Evolutionary conservation across 2,797 vertebrate species (phyloP), one percentile per base, ranked within the genome.

Genomic region (Clarias fuscus): DNA sequence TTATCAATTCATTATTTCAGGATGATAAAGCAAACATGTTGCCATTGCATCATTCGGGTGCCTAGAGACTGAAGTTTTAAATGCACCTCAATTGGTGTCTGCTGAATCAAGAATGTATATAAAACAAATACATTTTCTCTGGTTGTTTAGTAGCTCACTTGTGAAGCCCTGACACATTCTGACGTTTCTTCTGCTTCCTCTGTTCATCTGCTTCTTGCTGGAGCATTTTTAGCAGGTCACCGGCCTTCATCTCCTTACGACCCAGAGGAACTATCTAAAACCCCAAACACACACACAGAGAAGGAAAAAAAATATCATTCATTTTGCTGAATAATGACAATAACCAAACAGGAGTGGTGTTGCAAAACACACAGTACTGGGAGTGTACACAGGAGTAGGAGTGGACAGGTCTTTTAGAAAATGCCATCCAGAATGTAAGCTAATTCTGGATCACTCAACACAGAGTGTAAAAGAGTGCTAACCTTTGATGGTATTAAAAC

Each of bases 151-250:
- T 13, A 27, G 73, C 96, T 93, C 30, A 99, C 98, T 92, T 99
- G 95, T 99, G 98, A 88, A 99, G 93, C 17, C 98, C 98, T 0
- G 98, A 97, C 62, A 99, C 93, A 0, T 96, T 98, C 90, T 99
- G 98, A 13, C 98, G 94, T 90, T 96, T 99, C 94, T 95, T 98
- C 92, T 98, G 98, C 90, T 98, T 99, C 90, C 98, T 93, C 91
- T 98, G 97, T 86, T 99, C 98, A 73, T 98, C 97, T 0, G 98
- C 98, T 90, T 99, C 98, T 14, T 94, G 89, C 86, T 98, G 97
- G 83, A 99, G 95, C 76, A 96, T 96, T 10, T 93, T 95, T 7
- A 99, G 93, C 75, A 99, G 95, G 43, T 99, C 97, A 27, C 95
- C 93, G 0, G 98, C 97, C 0, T 95, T 97, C 91, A 95, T 94